These are phyloP conservation scores for Epinotia nisella DNA, from an alignment of 2,888 invertebrate species.

Conservation along the genomic window DNA sequence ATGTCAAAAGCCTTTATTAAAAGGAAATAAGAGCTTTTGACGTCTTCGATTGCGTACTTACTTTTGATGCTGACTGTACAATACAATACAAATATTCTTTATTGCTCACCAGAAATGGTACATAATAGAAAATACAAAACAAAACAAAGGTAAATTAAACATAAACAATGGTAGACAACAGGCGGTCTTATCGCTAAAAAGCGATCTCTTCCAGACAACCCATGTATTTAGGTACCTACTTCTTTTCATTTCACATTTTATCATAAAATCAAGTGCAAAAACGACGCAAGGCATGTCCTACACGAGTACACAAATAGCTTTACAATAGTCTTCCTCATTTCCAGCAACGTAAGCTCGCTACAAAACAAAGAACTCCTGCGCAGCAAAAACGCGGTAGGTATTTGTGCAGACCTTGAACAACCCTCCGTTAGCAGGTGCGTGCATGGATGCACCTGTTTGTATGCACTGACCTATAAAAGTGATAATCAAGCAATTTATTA, in stretches of 20 bases:
- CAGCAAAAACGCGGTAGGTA: constrained; percentile 57
- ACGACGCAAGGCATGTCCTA: background rate
- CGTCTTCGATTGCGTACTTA: too few relatives aligned
- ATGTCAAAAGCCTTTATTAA: too few relatives aligned
- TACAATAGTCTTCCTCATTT: constrained; percentile 40
- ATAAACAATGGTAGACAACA: too few relatives aligned
- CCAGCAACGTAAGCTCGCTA: constrained; percentile 33
- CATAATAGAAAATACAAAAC: too few relatives aligned
- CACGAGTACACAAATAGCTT: constrained; percentile 21
- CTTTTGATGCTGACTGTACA: too few relatives aligned
- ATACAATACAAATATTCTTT: too few relatives aligned
- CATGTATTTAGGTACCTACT: too few relatives aligned
- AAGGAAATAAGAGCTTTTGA: too few relatives aligned
- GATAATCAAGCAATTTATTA: constrained; percentile 81
- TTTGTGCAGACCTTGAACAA: constrained; percentile 72
- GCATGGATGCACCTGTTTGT: constrained; percentile 74
- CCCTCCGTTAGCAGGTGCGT: constrained; percentile 73
- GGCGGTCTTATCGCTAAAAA: too few relatives aligned
- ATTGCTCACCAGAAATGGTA: too few relatives aligned
- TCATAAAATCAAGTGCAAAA: background rate
- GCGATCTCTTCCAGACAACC: too few relatives aligned
- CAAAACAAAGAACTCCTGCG: constrained; percentile 51
- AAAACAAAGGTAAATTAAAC: too few relatives aligned
- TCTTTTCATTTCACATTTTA: background rate
- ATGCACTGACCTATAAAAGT: constrained; percentile 83